Percentiles rank a stretch among this genome's conserved stretches.
phyloP scores from a whole-genome alignment of 2,113 vertebrate genomes.

The Tachysurus vachellii region DNA sequence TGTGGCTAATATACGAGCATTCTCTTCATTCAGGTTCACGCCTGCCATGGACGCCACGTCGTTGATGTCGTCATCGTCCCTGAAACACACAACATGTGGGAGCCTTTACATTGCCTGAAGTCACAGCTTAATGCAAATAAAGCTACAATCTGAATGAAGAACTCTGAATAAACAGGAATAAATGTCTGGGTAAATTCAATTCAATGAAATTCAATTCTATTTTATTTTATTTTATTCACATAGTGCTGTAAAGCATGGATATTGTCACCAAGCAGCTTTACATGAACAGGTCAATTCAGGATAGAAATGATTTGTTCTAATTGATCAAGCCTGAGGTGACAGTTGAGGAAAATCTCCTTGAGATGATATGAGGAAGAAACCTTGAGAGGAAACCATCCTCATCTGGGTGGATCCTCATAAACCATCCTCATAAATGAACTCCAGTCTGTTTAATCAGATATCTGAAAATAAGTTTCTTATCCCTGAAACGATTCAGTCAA shows the following conservation, averaged over 20 bases:
- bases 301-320: too few relatives aligned
- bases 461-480: not conserved
- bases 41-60: slow-evolving; percentile 87
- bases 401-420: too few relatives aligned
- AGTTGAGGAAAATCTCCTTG: too few relatives aligned
- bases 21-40: slow-evolving; percentile 86
- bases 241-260: too few relatives aligned
- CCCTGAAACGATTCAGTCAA: not conserved
- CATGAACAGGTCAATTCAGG: too few relatives aligned
- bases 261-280: too few relatives aligned
- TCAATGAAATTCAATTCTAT: too few relatives aligned
- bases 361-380: too few relatives aligned
- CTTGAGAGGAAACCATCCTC: too few relatives aligned
- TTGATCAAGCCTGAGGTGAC: too few relatives aligned
- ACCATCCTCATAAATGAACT: not conserved
- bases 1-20: slow-evolving; percentile 81
- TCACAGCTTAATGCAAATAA: not conserved
- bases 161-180: not conserved
- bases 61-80: slow-evolving; percentile 87
- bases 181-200: not conserved
- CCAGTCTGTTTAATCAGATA: not conserved
- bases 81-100: slow-evolving; percentile 49
- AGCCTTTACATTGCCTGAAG: not conserved
- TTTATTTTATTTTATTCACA: too few relatives aligned
- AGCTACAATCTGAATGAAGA: not conserved